Conservation (phyloP, 2,797 vertebrate species). For the Cygnus olor region DNA sequence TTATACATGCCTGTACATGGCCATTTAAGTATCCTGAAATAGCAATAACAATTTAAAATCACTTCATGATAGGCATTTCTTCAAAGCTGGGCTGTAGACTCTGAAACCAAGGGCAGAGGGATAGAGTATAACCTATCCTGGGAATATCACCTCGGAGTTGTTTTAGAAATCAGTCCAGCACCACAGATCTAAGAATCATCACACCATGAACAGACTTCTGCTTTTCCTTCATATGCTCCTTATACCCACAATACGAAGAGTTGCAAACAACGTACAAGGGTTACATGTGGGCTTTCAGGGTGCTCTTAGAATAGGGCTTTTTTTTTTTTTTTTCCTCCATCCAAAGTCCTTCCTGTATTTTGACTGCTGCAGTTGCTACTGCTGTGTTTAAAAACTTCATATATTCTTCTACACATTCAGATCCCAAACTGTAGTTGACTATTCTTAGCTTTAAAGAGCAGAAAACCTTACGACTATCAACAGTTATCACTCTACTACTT, state of each 20-base stretch:
- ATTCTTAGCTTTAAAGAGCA: conserved; percentile 7
- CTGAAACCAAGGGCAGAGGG: background rate
- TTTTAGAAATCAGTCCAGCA: background rate
- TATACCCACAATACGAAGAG: background rate
- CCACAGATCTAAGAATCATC: background rate
- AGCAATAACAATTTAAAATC: background rate
- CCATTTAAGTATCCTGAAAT: background rate
- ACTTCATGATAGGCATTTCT: background rate
- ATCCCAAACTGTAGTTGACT: background rate
- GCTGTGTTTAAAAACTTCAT: background rate
- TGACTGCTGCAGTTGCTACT: conserved; percentile 45
- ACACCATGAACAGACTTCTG: background rate
- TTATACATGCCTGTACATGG: background rate
- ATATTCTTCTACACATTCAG: conserved; percentile 26
- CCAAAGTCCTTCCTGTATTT: background rate
- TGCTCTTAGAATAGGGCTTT: background rate
- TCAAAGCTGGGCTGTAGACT: background rate
- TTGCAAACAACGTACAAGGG: background rate
- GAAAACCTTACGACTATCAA: background rate
- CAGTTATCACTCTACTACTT: background rate
- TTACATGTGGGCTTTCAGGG: background rate
- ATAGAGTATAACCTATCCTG: background rate
- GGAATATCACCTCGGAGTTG: background rate
- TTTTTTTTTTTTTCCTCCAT: background rate
- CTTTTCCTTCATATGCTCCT: background rate